Conservation (phyloP, 2,888 invertebrate species). For the Cerceris rybyensis region DNA sequence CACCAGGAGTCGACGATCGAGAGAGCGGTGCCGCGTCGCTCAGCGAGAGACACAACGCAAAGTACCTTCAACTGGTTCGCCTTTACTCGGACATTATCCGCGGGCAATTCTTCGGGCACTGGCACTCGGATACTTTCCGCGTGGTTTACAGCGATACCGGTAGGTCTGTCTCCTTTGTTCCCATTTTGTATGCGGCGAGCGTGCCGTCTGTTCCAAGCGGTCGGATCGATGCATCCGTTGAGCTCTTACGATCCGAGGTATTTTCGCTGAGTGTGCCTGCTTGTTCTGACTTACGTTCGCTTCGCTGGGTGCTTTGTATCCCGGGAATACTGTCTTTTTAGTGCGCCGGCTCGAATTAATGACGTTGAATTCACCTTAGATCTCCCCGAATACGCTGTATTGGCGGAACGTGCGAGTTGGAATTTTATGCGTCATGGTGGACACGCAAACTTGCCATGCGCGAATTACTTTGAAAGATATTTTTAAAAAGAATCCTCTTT, state of each 20-base stretch:
- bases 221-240: constrained; percentile 35
- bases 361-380: background rate
- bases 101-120: constrained; percentile 96
- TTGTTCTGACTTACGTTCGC: background rate
- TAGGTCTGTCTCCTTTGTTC: constrained; percentile 75
- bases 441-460: too few relatives aligned
- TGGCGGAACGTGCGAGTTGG: too few relatives aligned
- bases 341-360: background rate
- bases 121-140: constrained; percentile 95
- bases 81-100: constrained; percentile 91
- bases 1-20: constrained; percentile 93
- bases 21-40: constrained; percentile 87
- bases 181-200: constrained; percentile 19
- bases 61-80: constrained; percentile 89
- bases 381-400: too few relatives aligned
- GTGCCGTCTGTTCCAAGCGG: background rate
- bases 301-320: background rate
- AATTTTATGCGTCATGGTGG: too few relatives aligned
- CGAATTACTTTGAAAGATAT: too few relatives aligned
- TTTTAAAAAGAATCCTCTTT: too few relatives aligned
- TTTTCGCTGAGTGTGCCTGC: background rate
- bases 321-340: background rate
- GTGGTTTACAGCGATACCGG: constrained; percentile 91
- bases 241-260: constrained; percentile 1
- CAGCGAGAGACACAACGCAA: constrained; percentile 89